Percentiles rank a stretch among this genome's conserved stretches.
Conservation (phyloP, 1,140 invertebrate species). For the Phymastichus coffea region DNA sequence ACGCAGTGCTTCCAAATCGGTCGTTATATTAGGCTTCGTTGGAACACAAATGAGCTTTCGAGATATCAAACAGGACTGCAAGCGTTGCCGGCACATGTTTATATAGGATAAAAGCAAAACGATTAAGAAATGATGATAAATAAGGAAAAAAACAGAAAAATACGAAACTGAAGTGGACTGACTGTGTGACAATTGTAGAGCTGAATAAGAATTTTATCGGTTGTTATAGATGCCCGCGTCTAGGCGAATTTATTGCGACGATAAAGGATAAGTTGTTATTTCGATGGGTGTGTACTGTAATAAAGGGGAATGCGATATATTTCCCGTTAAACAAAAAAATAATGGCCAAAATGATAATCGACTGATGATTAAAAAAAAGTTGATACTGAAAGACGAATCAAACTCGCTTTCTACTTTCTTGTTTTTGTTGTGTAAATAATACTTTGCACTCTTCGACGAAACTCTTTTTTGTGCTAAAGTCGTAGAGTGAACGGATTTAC, state of each 20-base stretch:
- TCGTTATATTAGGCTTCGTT: slow-evolving; percentile 36
- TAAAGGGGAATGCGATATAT: slow-evolving; percentile 14
- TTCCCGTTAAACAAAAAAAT: slow-evolving; percentile 14
- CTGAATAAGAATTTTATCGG: slow-evolving; percentile 37
- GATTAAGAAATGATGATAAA: too few species aligned
- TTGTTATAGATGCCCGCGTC: slow-evolving; percentile 36
- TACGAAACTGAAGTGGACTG: slow-evolving; percentile 27
- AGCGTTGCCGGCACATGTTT: slow-evolving; percentile 13
- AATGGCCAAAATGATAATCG: slow-evolving; percentile 26
- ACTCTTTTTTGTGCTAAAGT: slow-evolving; percentile 11
- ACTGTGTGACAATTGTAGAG: slow-evolving; percentile 25
- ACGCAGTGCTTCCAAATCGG: slow-evolving; percentile 45
- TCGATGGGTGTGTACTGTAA: slow-evolving; percentile 21
- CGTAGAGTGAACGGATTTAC: not conserved
- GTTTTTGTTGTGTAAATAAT: slow-evolving; percentile 29
- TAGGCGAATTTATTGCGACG: slow-evolving; percentile 29
- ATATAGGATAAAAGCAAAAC: not conserved
- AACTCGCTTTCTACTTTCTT: slow-evolving; percentile 17
- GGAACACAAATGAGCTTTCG: slow-evolving; percentile 23
- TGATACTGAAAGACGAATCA: slow-evolving; percentile 16
- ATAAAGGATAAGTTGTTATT: slow-evolving; percentile 31
- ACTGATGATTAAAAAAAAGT: slow-evolving; percentile 20
- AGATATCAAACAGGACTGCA: slow-evolving; percentile 15
- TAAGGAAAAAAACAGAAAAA: slow-evolving; percentile 11
- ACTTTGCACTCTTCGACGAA: slow-evolving; percentile 25